These are phyloP conservation scores for Chrysochloris asiatica DNA, from an alignment of 2,113 vertebrate genomes.

Conservation along the genomic window DNA sequence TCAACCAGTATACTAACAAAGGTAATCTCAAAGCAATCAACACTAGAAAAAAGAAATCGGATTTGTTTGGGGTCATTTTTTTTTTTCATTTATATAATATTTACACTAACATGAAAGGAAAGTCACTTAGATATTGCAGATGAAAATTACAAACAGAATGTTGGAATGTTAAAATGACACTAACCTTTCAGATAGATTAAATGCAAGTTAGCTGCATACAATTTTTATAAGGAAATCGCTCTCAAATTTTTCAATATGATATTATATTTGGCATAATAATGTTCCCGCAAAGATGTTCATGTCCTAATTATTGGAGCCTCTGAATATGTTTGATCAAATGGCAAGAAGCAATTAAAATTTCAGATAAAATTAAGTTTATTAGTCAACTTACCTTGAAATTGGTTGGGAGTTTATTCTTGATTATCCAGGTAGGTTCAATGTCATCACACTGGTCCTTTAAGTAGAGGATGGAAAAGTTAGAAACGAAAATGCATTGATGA, in stretches of 20 bases:
- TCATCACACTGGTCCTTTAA: background rate
- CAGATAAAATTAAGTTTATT: background rate
- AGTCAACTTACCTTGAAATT: background rate
- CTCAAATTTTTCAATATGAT: conserved; percentile 7
- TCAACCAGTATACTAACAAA: background rate
- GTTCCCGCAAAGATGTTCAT: background rate
- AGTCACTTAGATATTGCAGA: background rate
- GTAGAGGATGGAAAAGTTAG: background rate
- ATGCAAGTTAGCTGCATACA: background rate
- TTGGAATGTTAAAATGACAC: background rate
- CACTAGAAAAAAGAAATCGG: background rate
- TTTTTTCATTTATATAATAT: conserved; percentile 5
- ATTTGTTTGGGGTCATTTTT: background rate
- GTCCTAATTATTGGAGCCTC: background rate
- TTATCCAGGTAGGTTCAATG: background rate
- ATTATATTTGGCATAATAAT: background rate
- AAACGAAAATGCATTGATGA: background rate
- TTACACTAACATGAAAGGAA: background rate
- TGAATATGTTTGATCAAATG: background rate
- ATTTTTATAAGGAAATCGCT: background rate
- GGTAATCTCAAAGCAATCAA: background rate
- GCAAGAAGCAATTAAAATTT: background rate
- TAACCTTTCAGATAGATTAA: background rate
- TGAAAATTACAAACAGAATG: background rate
- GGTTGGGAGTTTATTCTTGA: background rate